Conservation (phyloP, 2,113 vertebrate genomes). For the Tetrao urogallus region DNA sequence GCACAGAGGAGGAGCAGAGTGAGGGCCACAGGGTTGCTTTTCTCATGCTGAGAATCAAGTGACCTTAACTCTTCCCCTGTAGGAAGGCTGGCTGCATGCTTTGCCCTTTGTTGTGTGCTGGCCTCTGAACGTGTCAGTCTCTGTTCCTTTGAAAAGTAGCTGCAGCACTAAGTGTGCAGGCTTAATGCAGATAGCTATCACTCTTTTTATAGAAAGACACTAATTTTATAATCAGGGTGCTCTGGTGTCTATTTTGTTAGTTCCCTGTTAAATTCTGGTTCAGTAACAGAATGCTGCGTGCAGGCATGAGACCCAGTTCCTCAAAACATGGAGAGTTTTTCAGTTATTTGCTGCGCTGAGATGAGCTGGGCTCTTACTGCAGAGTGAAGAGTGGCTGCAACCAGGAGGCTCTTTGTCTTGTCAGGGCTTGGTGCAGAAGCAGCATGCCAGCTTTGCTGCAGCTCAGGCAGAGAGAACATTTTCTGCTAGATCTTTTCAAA, state of each 20-base stretch:
- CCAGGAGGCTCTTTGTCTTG: not conserved
- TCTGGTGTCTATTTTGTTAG: not conserved
- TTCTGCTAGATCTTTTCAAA: not conserved
- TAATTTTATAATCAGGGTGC: not conserved
- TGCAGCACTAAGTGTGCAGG: not conserved
- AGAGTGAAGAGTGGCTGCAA: not conserved
- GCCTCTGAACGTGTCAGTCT: not conserved
- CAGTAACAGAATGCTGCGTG: not conserved
- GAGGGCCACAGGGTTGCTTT: not conserved
- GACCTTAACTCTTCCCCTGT: constrained; percentile 44
- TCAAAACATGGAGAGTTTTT: not conserved
- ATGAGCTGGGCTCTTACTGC: not conserved
- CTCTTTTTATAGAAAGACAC: not conserved
- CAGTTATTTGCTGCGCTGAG: not conserved
- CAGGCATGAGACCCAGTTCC: not conserved
- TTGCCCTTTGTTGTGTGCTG: not conserved
- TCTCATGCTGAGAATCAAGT: not conserved
- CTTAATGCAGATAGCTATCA: not conserved
- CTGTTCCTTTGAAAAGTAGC: not conserved
- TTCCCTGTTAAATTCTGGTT: not conserved
- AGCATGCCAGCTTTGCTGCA: not conserved
- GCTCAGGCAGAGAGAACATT: not conserved
- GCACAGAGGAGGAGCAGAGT: not conserved
- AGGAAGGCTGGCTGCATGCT: not conserved
- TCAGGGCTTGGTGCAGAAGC: not conserved